phyloP scores from a whole-genome alignment of 92 coral and sea anemone species.

The Heteractis magnifica region DNA sequence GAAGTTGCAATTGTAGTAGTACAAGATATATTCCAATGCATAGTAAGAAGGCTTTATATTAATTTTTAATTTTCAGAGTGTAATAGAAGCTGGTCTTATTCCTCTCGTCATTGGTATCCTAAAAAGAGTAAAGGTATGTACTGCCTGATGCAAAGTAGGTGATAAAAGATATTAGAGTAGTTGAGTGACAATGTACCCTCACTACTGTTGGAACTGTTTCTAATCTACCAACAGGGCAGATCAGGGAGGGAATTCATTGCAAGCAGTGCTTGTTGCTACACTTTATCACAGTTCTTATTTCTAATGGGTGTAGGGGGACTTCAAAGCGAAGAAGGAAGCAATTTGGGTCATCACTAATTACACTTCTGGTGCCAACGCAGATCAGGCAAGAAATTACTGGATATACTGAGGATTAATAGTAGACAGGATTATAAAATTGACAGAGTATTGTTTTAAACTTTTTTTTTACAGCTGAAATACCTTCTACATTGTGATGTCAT shows the following conservation, averaged over 20 bases:
- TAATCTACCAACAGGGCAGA: too few species aligned
- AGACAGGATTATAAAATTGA: not conserved
- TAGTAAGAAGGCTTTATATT: not conserved
- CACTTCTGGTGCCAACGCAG: conserved; percentile 76
- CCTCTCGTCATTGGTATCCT: conserved; percentile 83
- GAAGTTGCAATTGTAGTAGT: too few species aligned
- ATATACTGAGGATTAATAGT: not conserved
- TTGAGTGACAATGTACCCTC: too few species aligned
- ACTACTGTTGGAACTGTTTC: too few species aligned
- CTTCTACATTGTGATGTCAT: conserved; percentile 72
- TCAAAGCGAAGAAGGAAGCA: conserved; percentile 94
- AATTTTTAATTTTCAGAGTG: conserved; percentile 52
- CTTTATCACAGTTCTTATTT: not conserved
- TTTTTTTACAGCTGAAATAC: conserved; percentile 64
- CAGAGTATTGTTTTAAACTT: not conserved
- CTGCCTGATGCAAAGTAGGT: not conserved
- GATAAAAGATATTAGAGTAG: too few species aligned
- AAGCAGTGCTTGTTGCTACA: too few species aligned
- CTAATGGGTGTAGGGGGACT: conserved; percentile 56
- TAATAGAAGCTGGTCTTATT: conserved; percentile 84
- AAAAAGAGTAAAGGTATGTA: conserved; percentile 48
- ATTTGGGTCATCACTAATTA: conserved; percentile 94
- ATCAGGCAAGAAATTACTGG: conserved; percentile 55
- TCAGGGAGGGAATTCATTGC: too few species aligned
- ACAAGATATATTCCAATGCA: too few species aligned